Conservation (phyloP, 2,797 vertebrate species). For the Anisognathus igniventris region DNA sequence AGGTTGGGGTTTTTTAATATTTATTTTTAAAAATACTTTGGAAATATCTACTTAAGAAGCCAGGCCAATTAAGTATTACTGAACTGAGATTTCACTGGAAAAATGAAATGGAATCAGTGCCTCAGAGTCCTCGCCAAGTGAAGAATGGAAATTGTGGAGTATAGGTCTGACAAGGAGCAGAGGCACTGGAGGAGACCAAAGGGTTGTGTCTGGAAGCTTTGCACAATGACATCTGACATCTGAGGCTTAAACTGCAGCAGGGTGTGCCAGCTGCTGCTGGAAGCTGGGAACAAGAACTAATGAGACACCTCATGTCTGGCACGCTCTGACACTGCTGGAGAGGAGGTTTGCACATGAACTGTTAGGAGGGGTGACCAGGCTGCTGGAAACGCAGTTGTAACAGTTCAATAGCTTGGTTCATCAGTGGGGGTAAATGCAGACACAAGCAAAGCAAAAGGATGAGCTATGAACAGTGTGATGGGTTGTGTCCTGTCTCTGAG, state of each 20-base stretch:
- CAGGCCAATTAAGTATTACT: neutral
- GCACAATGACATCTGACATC: neutral
- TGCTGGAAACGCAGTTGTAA: neutral
- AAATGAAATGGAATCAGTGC: neutral
- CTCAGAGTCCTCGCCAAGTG: neutral
- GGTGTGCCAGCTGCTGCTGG: neutral
- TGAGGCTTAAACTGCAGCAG: neutral
- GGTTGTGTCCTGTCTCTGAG: neutral
- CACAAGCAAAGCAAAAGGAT: neutral
- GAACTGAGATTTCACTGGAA: slow-evolving; percentile 12
- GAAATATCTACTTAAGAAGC: neutral
- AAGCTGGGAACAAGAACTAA: neutral
- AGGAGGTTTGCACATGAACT: neutral
- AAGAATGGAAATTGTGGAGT: neutral
- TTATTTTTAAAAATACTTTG: neutral
- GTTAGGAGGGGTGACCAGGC: neutral
- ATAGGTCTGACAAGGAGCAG: neutral
- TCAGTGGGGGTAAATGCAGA: neutral
- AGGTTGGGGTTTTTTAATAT: neutral
- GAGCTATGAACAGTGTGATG: neutral
- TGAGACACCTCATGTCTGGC: slow-evolving; percentile 6
- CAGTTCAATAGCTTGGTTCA: neutral
- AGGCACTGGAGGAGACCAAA: neutral
- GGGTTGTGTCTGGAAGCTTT: neutral
- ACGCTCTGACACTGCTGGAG: neutral